Base-by-base conservation (phyloP, 2,113 vertebrate species). In the Petromus typicus region DNA sequence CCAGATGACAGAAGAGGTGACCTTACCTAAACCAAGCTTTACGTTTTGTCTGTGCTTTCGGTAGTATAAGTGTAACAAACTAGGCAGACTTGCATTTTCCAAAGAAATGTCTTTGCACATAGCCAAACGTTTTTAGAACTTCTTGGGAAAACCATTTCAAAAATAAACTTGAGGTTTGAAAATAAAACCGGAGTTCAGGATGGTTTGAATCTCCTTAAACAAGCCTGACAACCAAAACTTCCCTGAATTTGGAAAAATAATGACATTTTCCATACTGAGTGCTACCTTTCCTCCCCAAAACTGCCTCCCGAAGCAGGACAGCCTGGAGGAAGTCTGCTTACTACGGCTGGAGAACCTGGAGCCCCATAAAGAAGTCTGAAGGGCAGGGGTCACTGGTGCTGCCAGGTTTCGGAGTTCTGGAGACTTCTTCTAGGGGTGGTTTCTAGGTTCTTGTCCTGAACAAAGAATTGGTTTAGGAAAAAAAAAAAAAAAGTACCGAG, bases 81-180 rank as follows among this genome's bases (percentile, higher is more conserved):
- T 13, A 71, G 69, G 17, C 66, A 54, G 71, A 83, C 12, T 22
- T 56, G 12, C 25, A 89, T n/a, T 57, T 86, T 89, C 66, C 71
- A 96, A 87, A 64, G 63, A 86, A 81, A 85, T 63, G 4, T 83
- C 89, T 45, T 63, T 57, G 71, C 57, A 91, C 16, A 67, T 2
- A 91, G 59, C 32, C 43, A 69, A 86, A 23, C 14, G 48, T 93
- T 75, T 48, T 75, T 40, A 61, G 27, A 86, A 84, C 32, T 83
- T 63, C 48, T 37, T 37, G 22, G 32, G 48, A 84, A 84, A 80
- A 88, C 17, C 11, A 61, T 43, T 84, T 73, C 34, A 61, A 92
- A 86, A 94, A 56, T 45, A 83, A 91, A 88, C 45, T 43, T 93
- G 54, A 78, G 83, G 32, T 69, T 67, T 92, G 25, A 84, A 66